Base-by-base conservation (phyloP, 2,888 invertebrate species). In the Bombylius major region DNA sequence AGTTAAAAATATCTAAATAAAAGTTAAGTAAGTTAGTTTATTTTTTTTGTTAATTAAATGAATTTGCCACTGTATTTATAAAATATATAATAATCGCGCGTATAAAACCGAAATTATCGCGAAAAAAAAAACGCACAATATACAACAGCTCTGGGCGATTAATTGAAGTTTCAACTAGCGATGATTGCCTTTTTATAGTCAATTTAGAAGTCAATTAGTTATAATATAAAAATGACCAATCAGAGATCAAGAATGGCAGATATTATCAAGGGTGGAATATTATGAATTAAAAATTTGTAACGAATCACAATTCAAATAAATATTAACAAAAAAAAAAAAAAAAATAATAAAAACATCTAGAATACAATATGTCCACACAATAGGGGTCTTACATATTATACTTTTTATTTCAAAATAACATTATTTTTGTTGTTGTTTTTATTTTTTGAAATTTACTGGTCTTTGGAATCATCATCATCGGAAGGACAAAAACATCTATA, bases 111-210 rank as follows among this genome's bases (percentile, higher is more conserved):
- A n/a, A 39, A 5, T 11, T 11, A 42, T 42, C 39, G 39, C 39
- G 39, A 42, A 42, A 42, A 42, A 42, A 23, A 23, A 11, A 11
- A 42, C 11, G 11, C 5, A 42, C 7, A 42, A 42, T 42, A 42
- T 42, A 42, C 39, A 42, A 59, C 57, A 58, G 56, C 53, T 56
- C 53, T 55, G 56, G 52, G 66, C 68, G 69, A 71, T 73, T 73
- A 73, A 73, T 73, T 73, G 73, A 71, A 70, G 66, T 67, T 68
- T 65, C 67, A 68, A 69, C 67, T 66, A 66, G 64, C 68, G 78
- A 78, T 72, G 80, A 84, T 76, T 88, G 88, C 85, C 88, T 82
- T 73, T 74, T 75, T 72, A 73, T 71, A 72, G 70, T 64, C 71
- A 72, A 69, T 70, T 69, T 70, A 68, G 63, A 52, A 60, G 56